These are phyloP conservation scores for Brachypterus glaber DNA, from an alignment of 2,888 invertebrate species.

Conservation along the genomic window DNA sequence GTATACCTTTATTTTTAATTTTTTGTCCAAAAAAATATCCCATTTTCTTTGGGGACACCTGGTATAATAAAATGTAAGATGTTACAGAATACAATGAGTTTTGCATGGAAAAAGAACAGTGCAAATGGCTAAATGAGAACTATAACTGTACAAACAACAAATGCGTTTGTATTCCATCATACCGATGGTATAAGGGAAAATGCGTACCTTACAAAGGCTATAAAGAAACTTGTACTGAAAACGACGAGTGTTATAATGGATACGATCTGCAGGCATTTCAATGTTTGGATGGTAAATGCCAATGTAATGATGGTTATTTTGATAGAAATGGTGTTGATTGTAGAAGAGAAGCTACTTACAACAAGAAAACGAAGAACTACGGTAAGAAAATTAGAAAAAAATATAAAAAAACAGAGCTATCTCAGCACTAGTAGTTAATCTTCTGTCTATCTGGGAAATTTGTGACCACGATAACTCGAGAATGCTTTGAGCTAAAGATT, in stretches of 20 bases:
- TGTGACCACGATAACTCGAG: too few relatives aligned
- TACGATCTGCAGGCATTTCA: slow-evolving; percentile 17
- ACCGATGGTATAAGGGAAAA: slow-evolving; percentile 16
- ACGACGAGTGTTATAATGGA: slow-evolving; percentile 22
- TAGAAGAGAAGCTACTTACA: slow-evolving; percentile 12
- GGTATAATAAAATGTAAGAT: slow-evolving; percentile 14
- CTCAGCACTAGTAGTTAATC: too few relatives aligned
- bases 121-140: slow-evolving; percentile 16
- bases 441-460: too few relatives aligned
- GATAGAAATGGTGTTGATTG: slow-evolving; percentile 20
- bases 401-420: too few relatives aligned
- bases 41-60: too few relatives aligned
- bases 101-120: slow-evolving; percentile 20
- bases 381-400: too few relatives aligned
- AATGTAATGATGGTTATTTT: slow-evolving; percentile 22
- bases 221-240: slow-evolving; percentile 13
- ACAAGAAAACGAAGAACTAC: too few relatives aligned
- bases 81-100: slow-evolving; percentile 10
- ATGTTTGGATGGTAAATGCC: slow-evolving; percentile 17
- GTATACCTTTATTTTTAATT: too few relatives aligned
- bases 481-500: too few relatives aligned
- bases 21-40: too few relatives aligned
- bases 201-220: slow-evolving; percentile 13
- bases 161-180: slow-evolving; percentile 19
- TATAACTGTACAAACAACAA: slow-evolving; percentile 11